Percentiles rank a stretch among this genome's conserved stretches.
Conservation (phyloP, 2,888 invertebrate genomes). For the Amblyteles armatorius region DNA sequence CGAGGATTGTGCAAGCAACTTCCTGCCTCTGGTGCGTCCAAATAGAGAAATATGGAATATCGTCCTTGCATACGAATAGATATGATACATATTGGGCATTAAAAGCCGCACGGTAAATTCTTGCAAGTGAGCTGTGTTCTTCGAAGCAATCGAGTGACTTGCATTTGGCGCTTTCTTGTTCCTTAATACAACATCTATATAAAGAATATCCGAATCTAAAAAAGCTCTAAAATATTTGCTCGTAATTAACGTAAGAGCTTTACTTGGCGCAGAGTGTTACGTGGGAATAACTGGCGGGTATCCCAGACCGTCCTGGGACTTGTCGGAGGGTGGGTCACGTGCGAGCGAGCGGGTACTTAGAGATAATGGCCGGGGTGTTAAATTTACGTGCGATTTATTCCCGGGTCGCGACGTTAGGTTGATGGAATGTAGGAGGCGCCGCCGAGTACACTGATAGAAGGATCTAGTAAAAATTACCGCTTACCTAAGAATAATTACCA, state of each 20-base stretch:
- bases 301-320: not conserved
- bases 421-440: slow-evolving; percentile 1
- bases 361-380: slow-evolving; percentile 54
- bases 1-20: too few species aligned
- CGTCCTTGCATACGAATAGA: not conserved
- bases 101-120: not conserved
- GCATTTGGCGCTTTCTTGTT: not conserved
- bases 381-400: slow-evolving; percentile 57
- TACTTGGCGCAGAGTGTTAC: slow-evolving; percentile 6
- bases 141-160: not conserved
- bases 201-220: not conserved
- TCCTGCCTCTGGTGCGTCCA: too few species aligned
- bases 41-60: too few species aligned
- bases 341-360: slow-evolving; percentile 34
- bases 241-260: slow-evolving; percentile 3
- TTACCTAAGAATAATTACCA: too few species aligned
- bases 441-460: too few species aligned
- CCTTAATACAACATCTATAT: not conserved
- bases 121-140: not conserved
- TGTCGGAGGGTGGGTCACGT: slow-evolving; percentile 30
- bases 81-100: not conserved
- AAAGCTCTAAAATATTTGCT: not conserved
- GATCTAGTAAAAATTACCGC: too few species aligned
- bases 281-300: not conserved
- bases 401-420: slow-evolving; percentile 31